Percentiles rank a stretch among this genome's conserved stretches.
These are phyloP conservation scores for Limnodromus scolopaceus DNA, from an alignment of 2,797 vertebrate genomes.

Conservation along the genomic window DNA sequence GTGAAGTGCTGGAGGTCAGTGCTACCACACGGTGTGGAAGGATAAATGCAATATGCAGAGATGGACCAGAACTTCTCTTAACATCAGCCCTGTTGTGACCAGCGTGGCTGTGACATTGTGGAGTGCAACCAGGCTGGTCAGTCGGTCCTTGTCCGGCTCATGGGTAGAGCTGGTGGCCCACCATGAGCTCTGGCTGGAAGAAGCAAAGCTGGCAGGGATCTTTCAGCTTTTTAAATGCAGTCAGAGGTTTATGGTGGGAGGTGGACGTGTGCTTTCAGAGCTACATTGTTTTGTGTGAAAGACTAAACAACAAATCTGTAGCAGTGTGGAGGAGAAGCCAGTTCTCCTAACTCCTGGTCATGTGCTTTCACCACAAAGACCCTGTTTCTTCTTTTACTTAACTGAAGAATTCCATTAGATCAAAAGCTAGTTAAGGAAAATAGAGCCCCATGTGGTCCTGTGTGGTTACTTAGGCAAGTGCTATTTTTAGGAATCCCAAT, in stretches of 20 bases:
- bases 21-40: neutral
- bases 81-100: neutral
- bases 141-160: neutral
- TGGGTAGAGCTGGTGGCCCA: rapidly evolving
- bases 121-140: neutral
- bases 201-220: neutral
- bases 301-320: constrained; percentile 42
- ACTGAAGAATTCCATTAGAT: constrained; percentile 72
- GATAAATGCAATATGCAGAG: neutral
- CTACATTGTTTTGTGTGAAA: constrained; percentile 8
- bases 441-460: constrained; percentile 70
- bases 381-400: constrained; percentile 70
- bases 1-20: neutral
- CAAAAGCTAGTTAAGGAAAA: constrained; percentile 74
- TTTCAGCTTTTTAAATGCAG: constrained; percentile 8
- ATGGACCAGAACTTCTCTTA: neutral
- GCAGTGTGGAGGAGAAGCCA: constrained; percentile 25
- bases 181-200: neutral
- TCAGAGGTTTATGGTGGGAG: constrained; percentile 14
- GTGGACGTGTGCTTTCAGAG: neutral
- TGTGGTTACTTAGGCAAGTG: constrained; percentile 72
- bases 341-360: constrained; percentile 48
- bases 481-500: constrained; percentile 72
- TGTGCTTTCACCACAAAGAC: constrained; percentile 60
- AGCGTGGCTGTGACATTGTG: neutral